A percentile compares a stretch with the other conserved stretches of the same genome.
phyloP scores from a whole-genome alignment of 2,888 invertebrate species.

The Erebia epiphron region DNA sequence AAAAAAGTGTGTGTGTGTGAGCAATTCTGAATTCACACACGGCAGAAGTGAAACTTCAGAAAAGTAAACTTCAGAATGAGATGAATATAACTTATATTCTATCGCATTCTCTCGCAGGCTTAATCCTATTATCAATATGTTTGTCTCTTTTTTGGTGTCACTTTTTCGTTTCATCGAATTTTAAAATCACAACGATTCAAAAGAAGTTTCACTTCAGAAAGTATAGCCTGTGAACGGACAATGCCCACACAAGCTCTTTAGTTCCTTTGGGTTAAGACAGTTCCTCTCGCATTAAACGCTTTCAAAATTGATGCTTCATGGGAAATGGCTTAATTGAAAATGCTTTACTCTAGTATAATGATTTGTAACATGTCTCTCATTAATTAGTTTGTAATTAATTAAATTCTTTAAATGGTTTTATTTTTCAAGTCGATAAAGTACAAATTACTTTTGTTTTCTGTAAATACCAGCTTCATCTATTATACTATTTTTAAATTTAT shows the following conservation, averaged over 20 bases:
- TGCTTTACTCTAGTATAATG: slow-evolving; percentile 62
- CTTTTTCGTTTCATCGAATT: too few relatives aligned
- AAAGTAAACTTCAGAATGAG: too few relatives aligned
- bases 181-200: too few relatives aligned
- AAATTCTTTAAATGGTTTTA: slow-evolving; percentile 60
- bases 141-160: too few relatives aligned
- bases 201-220: too few relatives aligned
- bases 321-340: too few relatives aligned
- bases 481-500: not conserved
- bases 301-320: slow-evolving; percentile 59
- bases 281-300: slow-evolving; percentile 69
- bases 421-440: slow-evolving; percentile 48
- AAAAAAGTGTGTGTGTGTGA: too few relatives aligned
- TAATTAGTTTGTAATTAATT: slow-evolving; percentile 74
- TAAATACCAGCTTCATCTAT: slow-evolving; percentile 34
- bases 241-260: slow-evolving; percentile 24
- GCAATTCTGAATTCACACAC: too few relatives aligned
- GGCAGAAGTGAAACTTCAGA: too few relatives aligned
- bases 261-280: slow-evolving; percentile 58
- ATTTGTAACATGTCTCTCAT: slow-evolving; percentile 67
- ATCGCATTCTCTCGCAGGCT: too few relatives aligned
- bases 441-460: slow-evolving; percentile 51
- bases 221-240: not conserved
- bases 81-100: too few relatives aligned
- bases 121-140: too few relatives aligned